A percentile compares a stretch with the other conserved stretches of the same genome.
phyloP scores from a whole-genome alignment of 1,140 invertebrate genomes.

The Bradynema listronoti region DNA sequence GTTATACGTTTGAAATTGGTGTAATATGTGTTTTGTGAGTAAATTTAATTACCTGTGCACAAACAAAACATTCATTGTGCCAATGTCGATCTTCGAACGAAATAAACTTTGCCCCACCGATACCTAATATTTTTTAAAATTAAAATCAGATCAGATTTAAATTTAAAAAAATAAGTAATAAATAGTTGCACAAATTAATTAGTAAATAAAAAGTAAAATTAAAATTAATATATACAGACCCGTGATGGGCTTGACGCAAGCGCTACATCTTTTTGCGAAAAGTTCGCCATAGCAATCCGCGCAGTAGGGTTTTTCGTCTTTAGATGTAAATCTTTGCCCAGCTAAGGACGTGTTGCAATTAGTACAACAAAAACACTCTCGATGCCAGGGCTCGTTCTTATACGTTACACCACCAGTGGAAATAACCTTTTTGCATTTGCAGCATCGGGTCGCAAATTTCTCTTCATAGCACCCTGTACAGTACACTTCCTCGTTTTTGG shows the following conservation, averaged over 20 bases:
- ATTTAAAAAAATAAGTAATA: too few relatives aligned
- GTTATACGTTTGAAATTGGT: too few relatives aligned
- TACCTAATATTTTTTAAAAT: slow-evolving; percentile 66
- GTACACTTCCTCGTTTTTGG: slow-evolving; percentile 95
- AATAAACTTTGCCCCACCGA: slow-evolving; percentile 96
- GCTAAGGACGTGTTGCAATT: slow-evolving; percentile 88
- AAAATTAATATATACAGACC: too few relatives aligned
- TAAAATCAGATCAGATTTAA: slow-evolving; percentile 16
- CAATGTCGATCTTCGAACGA: slow-evolving; percentile 98
- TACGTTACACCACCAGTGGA: slow-evolving; percentile 96
- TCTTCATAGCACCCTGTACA: slow-evolving; percentile 97
- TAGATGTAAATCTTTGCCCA: slow-evolving; percentile 91
- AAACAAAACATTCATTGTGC: slow-evolving; percentile 92
- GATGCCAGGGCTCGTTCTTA: slow-evolving; percentile 97
- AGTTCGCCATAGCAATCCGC: slow-evolving; percentile 96
- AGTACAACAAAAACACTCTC: slow-evolving; percentile 77
- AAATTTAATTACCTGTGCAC: too few relatives aligned
- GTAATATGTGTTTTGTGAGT: too few relatives aligned
- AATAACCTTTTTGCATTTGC: slow-evolving; percentile 98
- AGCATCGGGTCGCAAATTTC: slow-evolving; percentile 94
- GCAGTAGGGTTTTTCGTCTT: slow-evolving; percentile 98
- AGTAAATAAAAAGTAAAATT: too few relatives aligned
- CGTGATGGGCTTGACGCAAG: slow-evolving; percentile 93
- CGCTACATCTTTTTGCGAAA: slow-evolving; percentile 93
- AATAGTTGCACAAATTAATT: too few relatives aligned